phyloP scores from a whole-genome alignment of 2,888 invertebrate species.

The Blera fallax region DNA sequence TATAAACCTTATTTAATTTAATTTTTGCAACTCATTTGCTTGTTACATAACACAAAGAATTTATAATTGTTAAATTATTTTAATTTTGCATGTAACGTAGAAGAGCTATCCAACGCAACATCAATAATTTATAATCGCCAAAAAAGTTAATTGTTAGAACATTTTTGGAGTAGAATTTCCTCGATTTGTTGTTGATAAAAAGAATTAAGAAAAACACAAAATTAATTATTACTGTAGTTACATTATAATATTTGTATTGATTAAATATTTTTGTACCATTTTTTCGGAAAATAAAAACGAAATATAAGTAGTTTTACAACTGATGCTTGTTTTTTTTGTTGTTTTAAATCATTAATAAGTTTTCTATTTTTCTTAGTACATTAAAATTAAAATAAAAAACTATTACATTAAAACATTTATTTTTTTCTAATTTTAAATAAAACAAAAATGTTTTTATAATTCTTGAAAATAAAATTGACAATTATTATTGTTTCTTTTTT shows the following conservation, averaged over 20 bases:
- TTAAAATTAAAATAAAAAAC: conserved; percentile 2
- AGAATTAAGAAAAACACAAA: conserved; percentile 16
- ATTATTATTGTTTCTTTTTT: conserved; percentile 46
- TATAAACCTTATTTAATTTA: conserved; percentile 21
- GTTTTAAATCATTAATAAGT: not conserved
- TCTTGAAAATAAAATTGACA: conserved; percentile 47
- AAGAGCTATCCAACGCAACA: conserved; percentile 26
- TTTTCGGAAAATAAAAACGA: conserved; percentile 22
- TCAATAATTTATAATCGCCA: conserved; percentile 39
- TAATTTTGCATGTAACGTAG: conserved; percentile 62
- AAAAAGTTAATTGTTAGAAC: conserved; percentile 43
- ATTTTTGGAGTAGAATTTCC: conserved; percentile 33
- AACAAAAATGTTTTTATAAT: conserved; percentile 25
- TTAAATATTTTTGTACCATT: conserved; percentile 39
- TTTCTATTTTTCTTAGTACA: conserved; percentile 6
- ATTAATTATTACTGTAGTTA: conserved; percentile 53
- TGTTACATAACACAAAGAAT: conserved; percentile 53
- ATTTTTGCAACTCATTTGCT: conserved; percentile 44
- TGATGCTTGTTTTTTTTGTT: conserved; percentile 40
- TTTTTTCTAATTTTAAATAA: conserved; percentile 31
- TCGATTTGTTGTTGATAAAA: conserved; percentile 40
- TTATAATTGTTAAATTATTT: conserved; percentile 52
- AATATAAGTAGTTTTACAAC: conserved; percentile 42
- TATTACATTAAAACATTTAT: not conserved
- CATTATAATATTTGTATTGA: conserved; percentile 42